phyloP scores from a whole-genome alignment of 1,140 invertebrate species.

The Drosophila nannoptera region DNA sequence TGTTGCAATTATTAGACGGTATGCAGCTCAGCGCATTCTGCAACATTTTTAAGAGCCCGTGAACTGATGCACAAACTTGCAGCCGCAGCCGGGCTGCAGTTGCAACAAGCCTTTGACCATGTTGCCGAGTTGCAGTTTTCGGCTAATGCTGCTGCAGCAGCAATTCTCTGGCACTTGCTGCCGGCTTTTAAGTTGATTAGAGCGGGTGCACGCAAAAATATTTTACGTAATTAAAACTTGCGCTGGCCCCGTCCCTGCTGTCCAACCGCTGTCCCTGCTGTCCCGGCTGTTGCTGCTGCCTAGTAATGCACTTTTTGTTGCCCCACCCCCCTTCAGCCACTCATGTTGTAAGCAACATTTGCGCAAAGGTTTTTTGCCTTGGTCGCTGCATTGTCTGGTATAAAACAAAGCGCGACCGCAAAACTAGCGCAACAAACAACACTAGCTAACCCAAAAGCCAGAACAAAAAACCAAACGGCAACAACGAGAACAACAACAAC shows the following conservation, averaged over 20 bases:
- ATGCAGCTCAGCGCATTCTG: slow-evolving; percentile 11
- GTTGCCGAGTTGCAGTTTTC: slow-evolving; percentile 64
- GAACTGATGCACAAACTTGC: slow-evolving; percentile 12
- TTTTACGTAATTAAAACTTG: slow-evolving; percentile 78
- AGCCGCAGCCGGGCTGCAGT: slow-evolving; percentile 13
- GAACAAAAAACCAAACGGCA: slow-evolving; percentile 37
- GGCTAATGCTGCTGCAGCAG: slow-evolving; percentile 8
- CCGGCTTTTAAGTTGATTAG: slow-evolving; percentile 73
- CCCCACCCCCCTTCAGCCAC: background rate
- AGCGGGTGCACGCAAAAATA: slow-evolving; percentile 65
- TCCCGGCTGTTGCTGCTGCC: slow-evolving; percentile 38
- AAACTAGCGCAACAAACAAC: slow-evolving; percentile 68
- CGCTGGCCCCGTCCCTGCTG: slow-evolving; percentile 43
- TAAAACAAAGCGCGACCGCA: slow-evolving; percentile 68
- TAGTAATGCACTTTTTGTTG: slow-evolving; percentile 41
- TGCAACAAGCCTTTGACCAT: slow-evolving; percentile 47
- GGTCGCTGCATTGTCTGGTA: slow-evolving; percentile 56
- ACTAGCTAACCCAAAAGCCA: slow-evolving; percentile 33
- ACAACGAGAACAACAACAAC: slow-evolving; percentile 10
- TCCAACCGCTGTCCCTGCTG: slow-evolving; percentile 15
- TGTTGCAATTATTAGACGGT: slow-evolving; percentile 32
- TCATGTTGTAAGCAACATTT: slow-evolving; percentile 37
- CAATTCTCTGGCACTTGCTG: slow-evolving; percentile 4
- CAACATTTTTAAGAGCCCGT: slow-evolving; percentile 49
- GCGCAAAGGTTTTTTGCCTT: slow-evolving; percentile 28